Evolutionary conservation across 2,113 vertebrate species (phyloP), one percentile per base, ranked within the genome.

Genomic region (Mesitornis unicolor): DNA sequence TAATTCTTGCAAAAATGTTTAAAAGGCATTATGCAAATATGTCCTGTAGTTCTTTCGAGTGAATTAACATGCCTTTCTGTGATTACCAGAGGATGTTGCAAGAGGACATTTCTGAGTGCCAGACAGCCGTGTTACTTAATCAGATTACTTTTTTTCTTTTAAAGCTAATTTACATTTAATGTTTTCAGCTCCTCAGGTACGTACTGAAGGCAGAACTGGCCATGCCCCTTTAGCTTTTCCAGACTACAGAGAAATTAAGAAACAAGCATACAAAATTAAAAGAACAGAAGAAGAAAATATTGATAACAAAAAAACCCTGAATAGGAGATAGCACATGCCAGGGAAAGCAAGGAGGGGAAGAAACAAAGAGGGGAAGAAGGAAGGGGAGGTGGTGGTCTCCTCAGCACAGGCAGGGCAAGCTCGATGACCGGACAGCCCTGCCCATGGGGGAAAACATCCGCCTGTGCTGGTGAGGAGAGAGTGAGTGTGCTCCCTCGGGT

Each of bases 81-180:
- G 71, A 89, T 93, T 80, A 89, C 61, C 63, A 76, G 79, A 35
- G 24, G 71, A 57, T 79, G 71, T 77, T 93, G 86, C 88, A 92
- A 83, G 67, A 88, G 57, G 57, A 90, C 45, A 45, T 89, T 89
- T 91, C 85, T 76, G 78, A 94, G 45, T 73, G 70, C 85, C 94
- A 91, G 73, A 48, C 70, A 89, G 68, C 31, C 67, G 65, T n/a
- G 54, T 65, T 90, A 87, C 65, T 86, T 93, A 94, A 93, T 92
- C 61, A 95, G 95, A 75, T 80, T 42, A 16, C 43, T 47, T 85
- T 47, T 79, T 93, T 96, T 93, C 61, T 94, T 96, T 90, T 85
- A 87, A 87, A 94, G 51, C 33, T 88, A 92, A 93, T 97, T 91
- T 97, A 54, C 63, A 94, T 95, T 89, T 86, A 68, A 88, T 95